Evolutionary conservation across 2,113 vertebrate genomes (phyloP), one percentile per base, ranked within the genome.

Genomic region (Otus sunia): DNA sequence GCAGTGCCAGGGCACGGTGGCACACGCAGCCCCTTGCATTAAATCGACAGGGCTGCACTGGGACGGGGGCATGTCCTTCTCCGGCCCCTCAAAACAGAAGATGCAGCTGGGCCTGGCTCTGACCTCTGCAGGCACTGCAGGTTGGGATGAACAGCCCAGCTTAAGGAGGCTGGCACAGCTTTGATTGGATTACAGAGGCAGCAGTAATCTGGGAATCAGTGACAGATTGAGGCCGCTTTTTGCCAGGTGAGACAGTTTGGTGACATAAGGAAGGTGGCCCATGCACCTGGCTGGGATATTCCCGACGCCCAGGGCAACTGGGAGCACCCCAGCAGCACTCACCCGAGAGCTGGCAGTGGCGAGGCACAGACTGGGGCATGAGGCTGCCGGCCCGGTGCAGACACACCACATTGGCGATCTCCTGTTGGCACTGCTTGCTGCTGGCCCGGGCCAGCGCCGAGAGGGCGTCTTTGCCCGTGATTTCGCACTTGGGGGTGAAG

Each of bases 401-500:
- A 96, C 99, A 99, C 89, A 99, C 99, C 29, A 99, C 98, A 9
- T 99, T 99, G 97, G 98, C 99, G 0, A 99, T 99, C 98, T 99
- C 99, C 97, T 99, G 99, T 81, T 99, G 98, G 96, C 99, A 99
- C 90, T 98, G 99, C 91, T 98, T 99, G 41, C 98, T 99, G 92
- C 97, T 98, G n/a, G 99, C 99, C 26, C 99, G 98, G 59, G 99
- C 98, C 73, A 99, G 98, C 0, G 99, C 99, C 0, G 99, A 99
- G 67, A 99, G 97, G 3, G 99, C 99, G 0, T 99, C 99, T 86
- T 99, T 99, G 95, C 99, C 99, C 1, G 97, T 88, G 79, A 99
- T 99, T 79, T 99, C 98, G 2, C 99, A 99, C 95, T 99, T 99
- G 8, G 99, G 99, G 60, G 98, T 98, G 98, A 99, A 99, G 97